Percentiles rank a stretch among this genome's conserved stretches.
Evolutionary conservation across 1,140 invertebrate species (phyloP).

Genomic region (Scaptomyza montana): DNA sequence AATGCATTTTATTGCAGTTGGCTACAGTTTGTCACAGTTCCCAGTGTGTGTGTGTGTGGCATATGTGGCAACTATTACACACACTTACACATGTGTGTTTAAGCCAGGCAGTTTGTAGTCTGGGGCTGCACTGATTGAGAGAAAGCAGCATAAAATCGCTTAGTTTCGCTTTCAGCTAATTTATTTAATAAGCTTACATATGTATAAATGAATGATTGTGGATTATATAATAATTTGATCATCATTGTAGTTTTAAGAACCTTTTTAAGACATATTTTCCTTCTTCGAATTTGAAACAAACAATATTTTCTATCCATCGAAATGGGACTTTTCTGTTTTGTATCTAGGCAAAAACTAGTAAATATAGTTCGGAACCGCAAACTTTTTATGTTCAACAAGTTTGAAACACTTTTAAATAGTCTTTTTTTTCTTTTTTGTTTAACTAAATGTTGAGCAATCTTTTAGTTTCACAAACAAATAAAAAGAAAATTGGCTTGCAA

Average conservation of each 20-base stretch:
- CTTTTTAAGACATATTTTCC: too few relatives aligned
- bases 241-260: too few relatives aligned
- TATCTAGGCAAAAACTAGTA: neutral
- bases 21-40: slow-evolving; percentile 27
- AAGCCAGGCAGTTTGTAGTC: too few relatives aligned
- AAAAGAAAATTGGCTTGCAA: too few relatives aligned
- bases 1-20: slow-evolving; percentile 32
- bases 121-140: too few relatives aligned
- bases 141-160: slow-evolving; percentile 9
- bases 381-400: neutral
- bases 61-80: neutral
- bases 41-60: neutral
- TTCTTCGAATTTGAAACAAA: too few relatives aligned
- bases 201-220: too few relatives aligned
- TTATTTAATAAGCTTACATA: too few relatives aligned
- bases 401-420: neutral
- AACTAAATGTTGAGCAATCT: neutral
- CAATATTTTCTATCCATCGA: neutral
- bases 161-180: slow-evolving; percentile 12
- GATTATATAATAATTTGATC: too few relatives aligned
- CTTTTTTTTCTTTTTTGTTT: too few relatives aligned
- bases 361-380: too few relatives aligned
- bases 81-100: too few relatives aligned
- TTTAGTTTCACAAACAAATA: neutral
- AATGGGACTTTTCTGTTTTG: neutral